Percentiles rank a stretch among this genome's conserved stretches.
Conservation (phyloP, 2,888 invertebrate genomes). For the Eristalis arbustorum region DNA sequence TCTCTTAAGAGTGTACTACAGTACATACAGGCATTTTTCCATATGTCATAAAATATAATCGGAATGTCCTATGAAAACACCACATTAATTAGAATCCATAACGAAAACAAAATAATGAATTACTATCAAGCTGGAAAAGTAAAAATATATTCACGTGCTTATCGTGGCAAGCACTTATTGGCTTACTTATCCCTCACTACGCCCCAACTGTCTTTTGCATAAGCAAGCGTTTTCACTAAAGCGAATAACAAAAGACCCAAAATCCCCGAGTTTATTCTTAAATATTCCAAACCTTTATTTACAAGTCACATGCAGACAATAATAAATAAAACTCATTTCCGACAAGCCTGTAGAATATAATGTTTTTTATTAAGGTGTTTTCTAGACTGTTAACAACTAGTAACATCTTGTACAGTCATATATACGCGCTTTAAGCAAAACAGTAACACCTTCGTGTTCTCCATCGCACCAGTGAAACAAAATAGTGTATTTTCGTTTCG, state of each 20-base stretch:
- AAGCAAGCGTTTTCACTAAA: neutral
- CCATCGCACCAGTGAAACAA: slow-evolving; percentile 14
- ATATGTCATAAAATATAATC: too few species aligned
- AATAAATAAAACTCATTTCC: slow-evolving; percentile 53
- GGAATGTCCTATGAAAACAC: too few species aligned
- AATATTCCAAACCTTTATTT: slow-evolving; percentile 53
- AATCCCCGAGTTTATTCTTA: slow-evolving; percentile 20
- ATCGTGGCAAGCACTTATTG: too few species aligned
- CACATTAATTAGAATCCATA: too few species aligned
- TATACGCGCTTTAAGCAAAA: neutral
- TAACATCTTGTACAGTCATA: neutral
- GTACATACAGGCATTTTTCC: too few species aligned
- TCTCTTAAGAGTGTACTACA: too few species aligned
- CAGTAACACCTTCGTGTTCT: neutral
- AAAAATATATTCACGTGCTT: too few species aligned
- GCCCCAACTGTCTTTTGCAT: neutral
- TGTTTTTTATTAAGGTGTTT: slow-evolving; percentile 19
- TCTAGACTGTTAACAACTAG: neutral
- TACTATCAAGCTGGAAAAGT: too few species aligned
- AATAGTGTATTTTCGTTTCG: slow-evolving; percentile 25
- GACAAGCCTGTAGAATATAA: slow-evolving; percentile 35
- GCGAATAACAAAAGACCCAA: neutral
- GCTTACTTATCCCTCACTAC: too few species aligned
- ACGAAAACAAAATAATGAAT: too few species aligned
- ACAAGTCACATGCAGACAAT: slow-evolving; percentile 36